Percentiles rank a stretch among this genome's conserved stretches.
phyloP scores from a whole-genome alignment of 2,113 vertebrate species.

The Xiphophorus hellerii region DNA sequence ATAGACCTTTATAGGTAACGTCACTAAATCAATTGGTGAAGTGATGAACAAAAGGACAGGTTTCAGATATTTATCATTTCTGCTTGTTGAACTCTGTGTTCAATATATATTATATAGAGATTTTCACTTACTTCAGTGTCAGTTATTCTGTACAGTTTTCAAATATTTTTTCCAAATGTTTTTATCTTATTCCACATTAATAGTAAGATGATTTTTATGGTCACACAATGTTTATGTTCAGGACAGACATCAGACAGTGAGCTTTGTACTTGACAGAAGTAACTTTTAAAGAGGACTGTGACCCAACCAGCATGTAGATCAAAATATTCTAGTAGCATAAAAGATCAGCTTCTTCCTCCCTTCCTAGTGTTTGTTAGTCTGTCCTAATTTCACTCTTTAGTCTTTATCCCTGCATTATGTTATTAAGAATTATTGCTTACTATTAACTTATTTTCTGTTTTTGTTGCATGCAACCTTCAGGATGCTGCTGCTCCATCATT shows the following conservation, averaged over 20 bases:
- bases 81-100: too few relatives aligned
- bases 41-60: too few relatives aligned
- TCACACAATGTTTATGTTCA: background rate
- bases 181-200: too few relatives aligned
- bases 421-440: background rate
- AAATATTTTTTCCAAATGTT: too few relatives aligned
- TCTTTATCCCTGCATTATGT: background rate
- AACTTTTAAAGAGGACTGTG: background rate
- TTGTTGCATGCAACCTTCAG: conserved; percentile 35
- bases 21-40: too few relatives aligned
- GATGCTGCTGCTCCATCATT: conserved; percentile 82
- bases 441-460: conserved; percentile 30
- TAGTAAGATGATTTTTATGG: too few relatives aligned
- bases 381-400: background rate
- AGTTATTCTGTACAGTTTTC: too few relatives aligned
- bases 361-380: background rate
- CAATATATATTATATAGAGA: too few relatives aligned
- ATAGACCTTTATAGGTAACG: conserved; percentile 90
- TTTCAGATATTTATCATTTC: too few relatives aligned
- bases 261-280: background rate
- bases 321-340: background rate
- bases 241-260: background rate
- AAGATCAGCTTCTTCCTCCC: background rate
- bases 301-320: conserved; percentile 7
- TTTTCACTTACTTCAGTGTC: too few relatives aligned